Evolutionary conservation across 2,888 invertebrate species (phyloP), one percentile per base, ranked within the genome.

Genomic region (Machimus atricapillus): DNA sequence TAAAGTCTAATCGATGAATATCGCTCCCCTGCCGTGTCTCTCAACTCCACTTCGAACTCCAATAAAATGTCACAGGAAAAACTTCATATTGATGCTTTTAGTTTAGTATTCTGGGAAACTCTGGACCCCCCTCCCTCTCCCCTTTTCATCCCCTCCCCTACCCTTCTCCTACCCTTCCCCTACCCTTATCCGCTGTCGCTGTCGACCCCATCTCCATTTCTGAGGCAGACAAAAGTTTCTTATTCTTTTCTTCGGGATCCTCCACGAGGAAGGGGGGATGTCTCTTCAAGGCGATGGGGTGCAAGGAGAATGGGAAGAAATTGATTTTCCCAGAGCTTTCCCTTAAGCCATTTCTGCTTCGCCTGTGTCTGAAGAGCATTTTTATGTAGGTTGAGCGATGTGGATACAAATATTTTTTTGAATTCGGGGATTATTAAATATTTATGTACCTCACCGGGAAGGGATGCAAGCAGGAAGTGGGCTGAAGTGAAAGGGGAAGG

Each of bases 341-440:
- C 73, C 66, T 73, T 27, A 81, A 81, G 81, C 37, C 37, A 76
- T 76, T 76, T n/a, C 40, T 76, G 34, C 34, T 37, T 74, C 85
- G 43, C 23, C 43, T 34, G 43, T 85, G 74, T 85, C 74, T 85
- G 85, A 31, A 85, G 66, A 58, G 82, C 82, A 79, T 79, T 79
- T 66, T 58, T 85, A 74, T 85, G 74, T 46, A 74, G 85, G 73
- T 85, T 73, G 19, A 85, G 43, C 85, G 58, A 87, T 86, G 83
- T 86, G 87, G 78, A 87, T 83, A 87, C 86, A 87, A 86, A 87
- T 87, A 86, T 86, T 74, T 83, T 83, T 86, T 76, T 34, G 78
- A 87, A 83, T 87, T 82, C 85, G 76, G 40, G 81, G 56, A 87
- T 86, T 86, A 87, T 87, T 87, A 87, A 87, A 87, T 87, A 87